phyloP scores from a whole-genome alignment of 2,113 vertebrate genomes.

The Triplophysa rosa region DNA sequence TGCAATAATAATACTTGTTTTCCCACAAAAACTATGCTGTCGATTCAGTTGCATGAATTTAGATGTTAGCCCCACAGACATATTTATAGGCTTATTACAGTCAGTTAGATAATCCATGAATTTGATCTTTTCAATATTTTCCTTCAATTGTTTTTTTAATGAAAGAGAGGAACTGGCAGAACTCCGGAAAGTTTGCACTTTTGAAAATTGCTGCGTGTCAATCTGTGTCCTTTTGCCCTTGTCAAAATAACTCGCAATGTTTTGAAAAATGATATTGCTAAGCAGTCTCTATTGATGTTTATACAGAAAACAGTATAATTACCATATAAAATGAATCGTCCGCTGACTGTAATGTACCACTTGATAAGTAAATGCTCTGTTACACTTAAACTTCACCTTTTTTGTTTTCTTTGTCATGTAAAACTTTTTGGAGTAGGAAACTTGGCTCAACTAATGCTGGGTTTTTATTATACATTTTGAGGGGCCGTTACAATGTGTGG shows the following conservation, averaged over 20 bases:
- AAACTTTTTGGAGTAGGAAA: not conserved
- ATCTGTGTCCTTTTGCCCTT: not conserved
- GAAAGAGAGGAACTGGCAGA: not conserved
- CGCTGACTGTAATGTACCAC: not conserved
- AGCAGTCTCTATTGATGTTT: slow-evolving; percentile 5
- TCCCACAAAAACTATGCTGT: slow-evolving; percentile 2
- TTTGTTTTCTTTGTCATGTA: not conserved
- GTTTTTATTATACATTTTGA: not conserved
- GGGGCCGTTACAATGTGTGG: not conserved
- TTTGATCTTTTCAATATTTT: slow-evolving; percentile 23
- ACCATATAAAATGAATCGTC: not conserved
- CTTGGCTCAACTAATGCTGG: not conserved
- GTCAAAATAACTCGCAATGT: not conserved
- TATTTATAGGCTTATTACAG: slow-evolving; percentile 22
- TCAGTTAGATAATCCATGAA: slow-evolving; percentile 1
- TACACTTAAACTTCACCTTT: not conserved
- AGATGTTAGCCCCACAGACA: not conserved
- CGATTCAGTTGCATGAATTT: not conserved
- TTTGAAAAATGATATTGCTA: not conserved
- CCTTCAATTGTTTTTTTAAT: not conserved
- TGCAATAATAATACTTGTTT: slow-evolving; percentile 24
- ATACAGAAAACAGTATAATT: not conserved
- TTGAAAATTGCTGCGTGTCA: not conserved
- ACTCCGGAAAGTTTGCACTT: not conserved
- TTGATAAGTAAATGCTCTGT: not conserved